Base-by-base conservation (phyloP, 2,888 invertebrate genomes). In the Tryphoninae sp. region DNA sequence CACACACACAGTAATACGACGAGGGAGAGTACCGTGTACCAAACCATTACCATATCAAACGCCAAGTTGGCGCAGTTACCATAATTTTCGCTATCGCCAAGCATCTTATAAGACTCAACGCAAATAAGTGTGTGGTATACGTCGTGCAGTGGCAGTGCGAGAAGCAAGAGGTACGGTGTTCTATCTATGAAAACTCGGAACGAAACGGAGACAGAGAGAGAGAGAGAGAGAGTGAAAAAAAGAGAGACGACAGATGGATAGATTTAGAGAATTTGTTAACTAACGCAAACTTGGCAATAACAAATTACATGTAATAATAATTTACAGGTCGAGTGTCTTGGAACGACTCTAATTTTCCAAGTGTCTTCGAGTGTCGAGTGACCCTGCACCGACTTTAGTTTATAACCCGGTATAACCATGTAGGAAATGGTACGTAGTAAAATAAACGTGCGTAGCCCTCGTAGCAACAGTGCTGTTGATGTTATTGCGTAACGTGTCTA, bases 11-110 rank as follows among this genome's bases (percentile, higher is more conserved):
- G 45, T 9, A 45, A 45, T 45, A 62, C n/a, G 45, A 33, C 16
- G 11, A 49, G 11, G 51, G 53, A 40, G 75, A 72, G 69, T 51
- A 78, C 67, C 79, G 58, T 82, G 79, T 82, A 76, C 75, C 75
- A 59, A 61, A 81, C 82, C 82, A 84, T 84, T 84, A 84, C 83
- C 84, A 82, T 84, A 84, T 84, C 84, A 84, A 82, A 84, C 83
- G 77, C 79, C 78, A 79, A 65, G 75, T 75, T 72, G 69, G 78
- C 72, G 84, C 79, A 83, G 84, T 84, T 83, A 84, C 84, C 84
- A 84, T 84, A 83, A 84, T 84, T 84, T 84, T 78, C 81, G 73
- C 82, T 84, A 84, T 84, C 84, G 81, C 78, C 80, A 64, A 77
- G 76, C 82, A 84, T 84, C 84, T 84, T 80, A 82, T 83, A 75